These are phyloP conservation scores for Tryphoninae sp. DNA, from an alignment of 2,888 invertebrate species.

Conservation along the genomic window DNA sequence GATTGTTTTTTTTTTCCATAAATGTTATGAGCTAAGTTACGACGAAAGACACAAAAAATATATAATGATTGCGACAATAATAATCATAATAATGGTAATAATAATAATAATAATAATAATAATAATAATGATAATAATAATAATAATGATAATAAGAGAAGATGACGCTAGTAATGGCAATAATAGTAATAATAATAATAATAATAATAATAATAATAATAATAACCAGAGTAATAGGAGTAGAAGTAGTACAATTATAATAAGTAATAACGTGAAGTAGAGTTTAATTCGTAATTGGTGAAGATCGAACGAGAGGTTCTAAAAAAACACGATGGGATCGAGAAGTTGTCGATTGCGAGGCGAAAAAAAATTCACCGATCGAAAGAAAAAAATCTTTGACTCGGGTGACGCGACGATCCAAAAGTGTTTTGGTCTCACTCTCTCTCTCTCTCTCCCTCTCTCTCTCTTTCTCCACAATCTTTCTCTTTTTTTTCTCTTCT, in stretches of 20 bases:
- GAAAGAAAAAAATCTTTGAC: neutral
- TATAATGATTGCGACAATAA: slow-evolving; percentile 66
- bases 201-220: slow-evolving; percentile 69
- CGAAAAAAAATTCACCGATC: slow-evolving; percentile 37
- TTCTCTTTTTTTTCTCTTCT: slow-evolving; percentile 2
- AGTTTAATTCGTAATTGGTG: slow-evolving; percentile 27
- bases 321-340: slow-evolving; percentile 21
- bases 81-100: slow-evolving; percentile 58
- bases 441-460: neutral
- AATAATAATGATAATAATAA: slow-evolving; percentile 68
- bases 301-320: slow-evolving; percentile 26
- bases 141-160: slow-evolving; percentile 67
- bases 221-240: slow-evolving; percentile 65
- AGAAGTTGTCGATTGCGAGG: slow-evolving; percentile 54
- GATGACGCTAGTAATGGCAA: slow-evolving; percentile 67
- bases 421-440: slow-evolving; percentile 2
- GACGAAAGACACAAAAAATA: slow-evolving; percentile 73
- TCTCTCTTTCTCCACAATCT: neutral
- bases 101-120: slow-evolving; percentile 66
- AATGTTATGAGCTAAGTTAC: slow-evolving; percentile 68
- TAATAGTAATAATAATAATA: slow-evolving; percentile 70
- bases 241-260: slow-evolving; percentile 55
- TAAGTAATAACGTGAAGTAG: slow-evolving; percentile 57
- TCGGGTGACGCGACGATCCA: neutral
- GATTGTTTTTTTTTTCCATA: slow-evolving; percentile 33